Evolutionary conservation across 2,888 invertebrate species (phyloP).

Genomic region (Anodontia alba): DNA sequence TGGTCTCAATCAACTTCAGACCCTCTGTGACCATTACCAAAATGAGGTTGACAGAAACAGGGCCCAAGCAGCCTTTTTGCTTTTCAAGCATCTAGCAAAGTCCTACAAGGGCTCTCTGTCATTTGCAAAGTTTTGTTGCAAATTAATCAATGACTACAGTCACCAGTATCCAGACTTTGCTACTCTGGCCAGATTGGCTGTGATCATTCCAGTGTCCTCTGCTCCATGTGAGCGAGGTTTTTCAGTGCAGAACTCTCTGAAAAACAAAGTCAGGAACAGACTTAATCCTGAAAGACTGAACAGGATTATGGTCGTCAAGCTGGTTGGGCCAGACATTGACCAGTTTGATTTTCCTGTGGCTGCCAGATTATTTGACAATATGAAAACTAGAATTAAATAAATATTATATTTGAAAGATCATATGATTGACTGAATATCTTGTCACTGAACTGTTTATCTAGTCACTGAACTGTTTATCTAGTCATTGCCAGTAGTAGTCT

Average conservation of each 20-base stretch:
- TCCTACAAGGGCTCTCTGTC: constrained; percentile 20
- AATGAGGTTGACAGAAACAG: constrained; percentile 27
- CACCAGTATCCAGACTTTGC: constrained; percentile 42
- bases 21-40: constrained; percentile 12
- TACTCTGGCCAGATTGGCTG: constrained; percentile 35
- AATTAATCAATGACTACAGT: constrained; percentile 29
- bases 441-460: too few species aligned
- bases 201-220: constrained; percentile 50
- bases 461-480: too few species aligned
- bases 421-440: too few species aligned
- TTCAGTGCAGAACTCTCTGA: constrained; percentile 40
- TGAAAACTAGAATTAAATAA: too few species aligned
- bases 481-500: too few species aligned
- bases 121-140: constrained; percentile 38
- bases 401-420: too few species aligned
- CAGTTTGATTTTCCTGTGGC: too few species aligned
- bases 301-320: constrained; percentile 38
- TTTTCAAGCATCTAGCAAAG: constrained; percentile 35
- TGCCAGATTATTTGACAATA: too few species aligned
- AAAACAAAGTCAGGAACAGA: constrained; percentile 50
- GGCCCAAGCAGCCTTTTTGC: constrained; percentile 27
- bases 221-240: constrained; percentile 57
- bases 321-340: too few species aligned
- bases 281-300: too few species aligned
- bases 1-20: constrained; percentile 23